Evolutionary conservation across 2,888 invertebrate genomes (phyloP).

Genomic region (Drosophila acutilabella): DNA sequence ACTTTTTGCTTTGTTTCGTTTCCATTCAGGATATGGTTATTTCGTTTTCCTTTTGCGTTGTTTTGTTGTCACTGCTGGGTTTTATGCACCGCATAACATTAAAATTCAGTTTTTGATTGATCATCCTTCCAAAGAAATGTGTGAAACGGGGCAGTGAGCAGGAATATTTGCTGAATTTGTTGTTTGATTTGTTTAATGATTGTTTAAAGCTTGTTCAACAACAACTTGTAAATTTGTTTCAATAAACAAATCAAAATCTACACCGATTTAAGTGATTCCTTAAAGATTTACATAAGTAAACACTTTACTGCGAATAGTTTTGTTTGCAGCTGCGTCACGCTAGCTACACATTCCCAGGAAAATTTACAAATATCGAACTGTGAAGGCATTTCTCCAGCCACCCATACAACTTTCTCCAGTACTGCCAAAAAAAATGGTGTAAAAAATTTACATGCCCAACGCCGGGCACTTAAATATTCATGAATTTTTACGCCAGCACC

Average conservation of each 20-base stretch:
- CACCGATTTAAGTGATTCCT: not conserved
- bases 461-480: slow-evolving; percentile 74
- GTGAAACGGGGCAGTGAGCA: slow-evolving; percentile 26
- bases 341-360: slow-evolving; percentile 64
- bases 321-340: slow-evolving; percentile 56
- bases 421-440: slow-evolving; percentile 1
- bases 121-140: slow-evolving; percentile 50
- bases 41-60: slow-evolving; percentile 41
- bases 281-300: slow-evolving; percentile 6
- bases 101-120: slow-evolving; percentile 80
- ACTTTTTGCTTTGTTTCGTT: slow-evolving; percentile 44
- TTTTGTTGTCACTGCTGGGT: slow-evolving; percentile 61
- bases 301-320: slow-evolving; percentile 10
- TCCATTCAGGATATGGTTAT: slow-evolving; percentile 68
- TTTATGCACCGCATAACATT: slow-evolving; percentile 78
- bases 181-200: slow-evolving; percentile 23
- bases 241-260: not conserved
- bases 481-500: slow-evolving; percentile 58
- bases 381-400: slow-evolving; percentile 16
- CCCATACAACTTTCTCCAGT: not conserved
- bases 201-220: slow-evolving; percentile 48
- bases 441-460: slow-evolving; percentile 31
- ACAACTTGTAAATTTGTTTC: slow-evolving; percentile 31
- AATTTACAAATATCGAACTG: slow-evolving; percentile 32
- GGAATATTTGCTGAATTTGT: slow-evolving; percentile 25